Percentiles rank a stretch among this genome's conserved stretches.
These are phyloP conservation scores for Tipula confusa DNA, from an alignment of 2,888 invertebrate species.

Conservation along the genomic window DNA sequence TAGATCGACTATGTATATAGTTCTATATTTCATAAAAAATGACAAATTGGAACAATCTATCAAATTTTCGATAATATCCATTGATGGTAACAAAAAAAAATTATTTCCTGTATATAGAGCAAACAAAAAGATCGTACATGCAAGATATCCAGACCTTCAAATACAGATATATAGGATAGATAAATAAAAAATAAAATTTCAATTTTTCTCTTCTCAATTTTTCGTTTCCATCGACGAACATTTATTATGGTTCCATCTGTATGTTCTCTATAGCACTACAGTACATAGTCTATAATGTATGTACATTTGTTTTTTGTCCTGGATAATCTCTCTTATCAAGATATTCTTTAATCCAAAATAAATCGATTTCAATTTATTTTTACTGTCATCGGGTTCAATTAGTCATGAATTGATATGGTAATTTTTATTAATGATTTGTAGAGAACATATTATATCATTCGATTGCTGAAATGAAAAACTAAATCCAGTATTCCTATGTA, in stretches of 20 bases:
- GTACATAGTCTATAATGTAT: neutral
- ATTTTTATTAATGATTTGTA: neutral
- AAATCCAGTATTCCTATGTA: too few species aligned
- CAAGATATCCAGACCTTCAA: neutral
- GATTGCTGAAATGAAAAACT: too few species aligned
- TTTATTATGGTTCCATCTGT: neutral
- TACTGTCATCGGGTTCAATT: neutral
- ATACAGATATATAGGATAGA: neutral
- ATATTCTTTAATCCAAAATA: neutral
- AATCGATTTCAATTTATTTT: neutral
- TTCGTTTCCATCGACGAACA: neutral
- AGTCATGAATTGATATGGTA: neutral
- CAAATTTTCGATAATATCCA: neutral
- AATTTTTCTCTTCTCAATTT: neutral
- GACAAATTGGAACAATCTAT: neutral
- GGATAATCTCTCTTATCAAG: neutral
- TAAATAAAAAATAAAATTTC: neutral
- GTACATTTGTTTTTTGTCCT: neutral
- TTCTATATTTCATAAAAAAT: too few species aligned
- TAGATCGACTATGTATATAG: too few species aligned
- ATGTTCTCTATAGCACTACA: too few species aligned
- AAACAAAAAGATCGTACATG: neutral
- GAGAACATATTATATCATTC: too few species aligned
- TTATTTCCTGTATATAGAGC: neutral
- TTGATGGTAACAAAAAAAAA: neutral